Conservation (phyloP, 2,888 invertebrate species). For the Apamea monoglypha region DNA sequence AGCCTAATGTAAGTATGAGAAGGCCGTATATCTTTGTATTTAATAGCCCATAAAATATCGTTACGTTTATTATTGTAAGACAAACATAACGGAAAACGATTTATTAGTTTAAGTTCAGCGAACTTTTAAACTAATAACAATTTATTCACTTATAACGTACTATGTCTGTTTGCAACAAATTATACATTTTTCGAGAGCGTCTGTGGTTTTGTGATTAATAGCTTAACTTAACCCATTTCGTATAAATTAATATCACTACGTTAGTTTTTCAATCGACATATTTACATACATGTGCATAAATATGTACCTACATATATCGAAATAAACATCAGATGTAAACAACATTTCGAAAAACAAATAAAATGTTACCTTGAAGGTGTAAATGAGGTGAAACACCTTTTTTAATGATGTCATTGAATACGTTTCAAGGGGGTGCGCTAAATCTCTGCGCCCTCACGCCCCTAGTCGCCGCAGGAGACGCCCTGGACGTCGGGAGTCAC, state of each 20-base stretch:
- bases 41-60: conserved; percentile 49
- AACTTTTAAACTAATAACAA: not conserved
- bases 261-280: not conserved
- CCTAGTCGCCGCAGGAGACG: too few species aligned
- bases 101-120: not conserved
- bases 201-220: not conserved
- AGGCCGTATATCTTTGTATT: conserved; percentile 18
- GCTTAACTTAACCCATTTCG: too few species aligned
- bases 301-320: not conserved
- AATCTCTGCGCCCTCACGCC: too few species aligned
- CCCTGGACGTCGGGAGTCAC: too few species aligned
- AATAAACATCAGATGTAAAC: not conserved
- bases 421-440: not conserved
- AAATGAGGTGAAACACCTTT: not conserved
- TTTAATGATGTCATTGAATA: not conserved
- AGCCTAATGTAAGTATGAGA: conserved; percentile 32
- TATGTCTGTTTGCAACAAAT: not conserved
- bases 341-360: not conserved
- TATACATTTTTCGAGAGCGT: not conserved
- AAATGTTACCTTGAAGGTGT: not conserved
- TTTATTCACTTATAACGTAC: not conserved
- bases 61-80: conserved; percentile 25
- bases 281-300: not conserved
- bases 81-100: conserved; percentile 4
- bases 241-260: too few species aligned